These are phyloP conservation scores for Eremobia ochroleuca DNA, from an alignment of 2,888 invertebrate genomes.

Conservation along the genomic window DNA sequence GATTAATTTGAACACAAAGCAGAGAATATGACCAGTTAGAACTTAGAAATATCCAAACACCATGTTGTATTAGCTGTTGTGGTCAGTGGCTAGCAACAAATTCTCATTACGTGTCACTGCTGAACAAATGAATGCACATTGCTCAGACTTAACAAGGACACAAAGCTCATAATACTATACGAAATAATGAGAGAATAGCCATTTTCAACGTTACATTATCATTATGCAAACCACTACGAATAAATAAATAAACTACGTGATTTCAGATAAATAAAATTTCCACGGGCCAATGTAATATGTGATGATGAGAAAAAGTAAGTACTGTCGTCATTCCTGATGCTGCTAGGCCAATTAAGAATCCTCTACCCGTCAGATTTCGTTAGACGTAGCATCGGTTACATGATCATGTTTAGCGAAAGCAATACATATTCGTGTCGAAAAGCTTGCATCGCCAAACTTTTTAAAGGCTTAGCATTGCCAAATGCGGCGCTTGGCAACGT, in stretches of 20 bases:
- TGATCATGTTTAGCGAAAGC: conserved; percentile 30
- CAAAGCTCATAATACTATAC: conserved; percentile 31
- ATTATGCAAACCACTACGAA: conserved; percentile 1
- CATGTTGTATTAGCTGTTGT: conserved; percentile 32
- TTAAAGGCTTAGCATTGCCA: conserved; percentile 61
- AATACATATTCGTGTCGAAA: conserved; percentile 35
- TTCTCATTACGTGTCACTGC: conserved; percentile 49
- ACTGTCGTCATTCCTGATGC: neutral
- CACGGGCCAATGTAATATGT: neutral
- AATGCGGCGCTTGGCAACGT: conserved; percentile 64
- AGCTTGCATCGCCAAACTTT: conserved; percentile 59
- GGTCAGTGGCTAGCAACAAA: conserved; percentile 48
- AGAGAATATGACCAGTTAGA: conserved; percentile 23
- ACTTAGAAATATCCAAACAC: conserved; percentile 31
- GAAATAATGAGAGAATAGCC: conserved; percentile 32
- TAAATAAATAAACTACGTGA: no score
- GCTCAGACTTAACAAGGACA: conserved; percentile 53
- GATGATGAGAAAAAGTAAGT: conserved; percentile 6
- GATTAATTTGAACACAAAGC: conserved; percentile 24
- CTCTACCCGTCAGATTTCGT: conserved; percentile 17
- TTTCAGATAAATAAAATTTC: conserved; percentile 13
- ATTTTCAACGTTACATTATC: conserved; percentile 14
- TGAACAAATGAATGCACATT: conserved; percentile 58
- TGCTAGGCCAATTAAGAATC: conserved; percentile 12
- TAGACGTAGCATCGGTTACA: conserved; percentile 38